Evolutionary conservation across 2,797 vertebrate genomes (phyloP).

Genomic region (Squalus acanthias): DNA sequence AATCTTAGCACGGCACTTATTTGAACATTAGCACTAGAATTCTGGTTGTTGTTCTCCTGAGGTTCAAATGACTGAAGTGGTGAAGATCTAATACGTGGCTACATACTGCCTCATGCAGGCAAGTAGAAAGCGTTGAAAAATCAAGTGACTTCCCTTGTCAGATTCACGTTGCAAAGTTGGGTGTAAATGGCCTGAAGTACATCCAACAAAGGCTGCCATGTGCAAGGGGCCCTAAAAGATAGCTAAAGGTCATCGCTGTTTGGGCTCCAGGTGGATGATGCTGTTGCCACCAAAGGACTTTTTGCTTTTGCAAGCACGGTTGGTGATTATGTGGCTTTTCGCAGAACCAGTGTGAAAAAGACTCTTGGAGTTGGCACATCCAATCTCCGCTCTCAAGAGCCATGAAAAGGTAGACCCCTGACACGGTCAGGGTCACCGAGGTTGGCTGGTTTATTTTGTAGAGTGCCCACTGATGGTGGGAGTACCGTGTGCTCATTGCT

Average conservation of each 20-base stretch:
- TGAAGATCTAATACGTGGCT: background rate
- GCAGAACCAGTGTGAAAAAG: background rate
- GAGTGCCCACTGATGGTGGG: background rate
- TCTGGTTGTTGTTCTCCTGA: background rate
- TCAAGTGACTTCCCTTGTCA: background rate
- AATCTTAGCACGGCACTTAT: background rate
- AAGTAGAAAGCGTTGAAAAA: background rate
- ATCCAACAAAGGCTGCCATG: background rate
- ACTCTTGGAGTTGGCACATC: background rate
- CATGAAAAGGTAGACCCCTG: background rate
- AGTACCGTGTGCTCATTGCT: background rate
- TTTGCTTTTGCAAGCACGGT: background rate
- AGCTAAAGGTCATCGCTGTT: background rate
- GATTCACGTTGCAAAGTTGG: background rate
- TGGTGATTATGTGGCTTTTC: background rate
- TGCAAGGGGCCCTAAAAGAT: background rate
- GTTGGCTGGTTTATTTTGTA: background rate
- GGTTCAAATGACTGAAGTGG: background rate
- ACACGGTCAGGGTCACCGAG: background rate
- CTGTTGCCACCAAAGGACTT: background rate
- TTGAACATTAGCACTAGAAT: background rate
- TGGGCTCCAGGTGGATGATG: background rate
- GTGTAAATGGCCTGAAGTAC: background rate
- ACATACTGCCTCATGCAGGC: too few relatives aligned
- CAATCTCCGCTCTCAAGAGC: background rate